Conservation (phyloP, 2,113 vertebrate species). For the Pangasianodon hypophthalmus region DNA sequence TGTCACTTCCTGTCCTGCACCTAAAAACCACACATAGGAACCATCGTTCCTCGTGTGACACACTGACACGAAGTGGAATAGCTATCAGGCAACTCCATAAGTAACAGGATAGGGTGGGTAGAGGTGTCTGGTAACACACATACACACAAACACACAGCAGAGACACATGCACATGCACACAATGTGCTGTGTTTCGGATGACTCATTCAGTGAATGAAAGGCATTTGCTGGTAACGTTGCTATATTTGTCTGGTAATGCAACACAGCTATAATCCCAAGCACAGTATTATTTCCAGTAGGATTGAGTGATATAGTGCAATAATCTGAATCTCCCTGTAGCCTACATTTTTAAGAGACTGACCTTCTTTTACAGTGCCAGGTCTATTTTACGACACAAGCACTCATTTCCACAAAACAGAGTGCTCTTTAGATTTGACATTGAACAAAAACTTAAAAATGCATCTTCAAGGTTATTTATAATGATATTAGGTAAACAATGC, state of each 20-base stretch:
- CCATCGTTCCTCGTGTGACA: neutral
- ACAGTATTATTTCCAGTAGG: neutral
- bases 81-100: neutral
- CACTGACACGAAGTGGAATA: neutral
- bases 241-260: neutral
- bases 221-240: neutral
- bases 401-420: neutral
- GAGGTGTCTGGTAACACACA: slow-evolving; percentile 3
- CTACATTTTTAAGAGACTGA: neutral
- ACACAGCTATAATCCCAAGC: neutral
- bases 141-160: neutral
- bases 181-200: neutral
- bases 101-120: neutral
- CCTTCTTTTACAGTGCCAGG: neutral
- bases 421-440: neutral
- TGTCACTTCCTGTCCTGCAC: slow-evolving; percentile 20
- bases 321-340: neutral
- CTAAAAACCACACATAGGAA: slow-evolving; percentile 30
- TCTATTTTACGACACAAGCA: neutral
- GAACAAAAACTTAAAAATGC: neutral
- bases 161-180: neutral
- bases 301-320: neutral
- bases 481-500: neutral
- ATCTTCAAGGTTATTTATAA: neutral
- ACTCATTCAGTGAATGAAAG: slow-evolving; percentile 8